Conservation (phyloP, 2,888 invertebrate species). For the Lasioglossum calceatum region DNA sequence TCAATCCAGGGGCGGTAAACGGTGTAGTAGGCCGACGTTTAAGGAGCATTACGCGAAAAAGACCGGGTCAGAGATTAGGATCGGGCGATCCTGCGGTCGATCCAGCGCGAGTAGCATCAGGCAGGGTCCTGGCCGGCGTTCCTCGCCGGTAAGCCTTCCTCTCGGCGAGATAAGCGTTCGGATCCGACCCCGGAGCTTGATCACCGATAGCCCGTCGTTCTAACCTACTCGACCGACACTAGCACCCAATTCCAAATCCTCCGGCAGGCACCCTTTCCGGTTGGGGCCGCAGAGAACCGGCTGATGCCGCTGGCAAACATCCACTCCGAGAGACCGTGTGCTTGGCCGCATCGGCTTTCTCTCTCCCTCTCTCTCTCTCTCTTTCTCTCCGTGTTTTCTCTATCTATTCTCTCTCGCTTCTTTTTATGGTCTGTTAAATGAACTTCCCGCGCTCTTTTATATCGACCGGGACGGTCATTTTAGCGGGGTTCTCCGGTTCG, state of each 20-base stretch:
- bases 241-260: constrained; percentile 76
- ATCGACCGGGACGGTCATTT: constrained; percentile 79
- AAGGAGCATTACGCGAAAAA: constrained; percentile 43
- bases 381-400: constrained; percentile 1
- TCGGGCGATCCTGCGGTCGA: constrained; percentile 67
- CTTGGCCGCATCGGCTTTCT: not conserved
- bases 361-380: not conserved
- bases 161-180: constrained; percentile 75
- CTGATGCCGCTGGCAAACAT: constrained; percentile 63
- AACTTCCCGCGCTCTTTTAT: constrained; percentile 83
- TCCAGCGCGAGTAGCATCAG: constrained; percentile 54
- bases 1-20: constrained; percentile 21
- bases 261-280: constrained; percentile 63
- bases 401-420: constrained; percentile 53
- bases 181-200: constrained; percentile 77
- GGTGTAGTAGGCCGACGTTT: constrained; percentile 44
- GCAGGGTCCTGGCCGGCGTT: not conserved
- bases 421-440: constrained; percentile 83
- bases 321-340: constrained; percentile 39
- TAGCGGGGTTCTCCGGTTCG: constrained; percentile 68
- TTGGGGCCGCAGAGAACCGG: constrained; percentile 52
- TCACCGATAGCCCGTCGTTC: constrained; percentile 78
- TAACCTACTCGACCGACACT: constrained; percentile 69
- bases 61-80: constrained; percentile 66
- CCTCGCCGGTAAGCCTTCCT: constrained; percentile 70